These are phyloP conservation scores for Desoria tigrina DNA, from an alignment of 2,888 invertebrate genomes.

Conservation along the genomic window DNA sequence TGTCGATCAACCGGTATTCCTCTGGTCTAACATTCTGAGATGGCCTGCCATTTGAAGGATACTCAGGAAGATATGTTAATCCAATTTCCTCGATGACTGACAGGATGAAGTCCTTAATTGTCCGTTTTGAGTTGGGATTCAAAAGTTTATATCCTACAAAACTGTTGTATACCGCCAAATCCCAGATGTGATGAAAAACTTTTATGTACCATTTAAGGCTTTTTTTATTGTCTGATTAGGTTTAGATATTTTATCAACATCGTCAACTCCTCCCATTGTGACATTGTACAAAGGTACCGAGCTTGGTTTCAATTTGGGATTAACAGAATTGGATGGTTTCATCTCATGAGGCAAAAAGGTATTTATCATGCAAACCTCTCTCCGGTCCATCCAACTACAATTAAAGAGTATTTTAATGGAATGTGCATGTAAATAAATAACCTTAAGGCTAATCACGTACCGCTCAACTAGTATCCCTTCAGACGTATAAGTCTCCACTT, in stretches of 20 bases:
- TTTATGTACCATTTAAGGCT: conserved; percentile 42
- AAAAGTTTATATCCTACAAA: neutral
- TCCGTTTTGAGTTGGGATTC: too few relatives aligned
- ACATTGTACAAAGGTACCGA: conserved; percentile 32
- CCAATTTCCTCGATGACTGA: too few relatives aligned
- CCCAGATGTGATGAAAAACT: conserved; percentile 29
- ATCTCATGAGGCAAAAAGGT: conserved; percentile 25
- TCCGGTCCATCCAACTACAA: too few relatives aligned
- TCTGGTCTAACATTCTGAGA: too few relatives aligned
- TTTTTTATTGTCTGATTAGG: conserved; percentile 23
- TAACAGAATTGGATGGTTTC: neutral
- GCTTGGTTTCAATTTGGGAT: conserved; percentile 28
- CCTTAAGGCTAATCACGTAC: too few relatives aligned
- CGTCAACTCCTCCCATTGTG: conserved; percentile 37
- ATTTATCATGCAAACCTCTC: conserved; percentile 32
- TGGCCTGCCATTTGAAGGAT: too few relatives aligned
- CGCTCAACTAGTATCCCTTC: conserved; percentile 20
- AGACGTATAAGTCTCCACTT: conserved; percentile 5
- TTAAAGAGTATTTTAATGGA: too few relatives aligned
- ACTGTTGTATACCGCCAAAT: conserved; percentile 29
- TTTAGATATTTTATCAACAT: conserved; percentile 18
- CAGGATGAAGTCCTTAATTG: too few relatives aligned
- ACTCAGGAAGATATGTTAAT: too few relatives aligned
- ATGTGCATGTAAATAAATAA: too few relatives aligned
- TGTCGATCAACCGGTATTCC: too few relatives aligned